A percentile compares a stretch with the other conserved stretches of the same genome.
Conservation (phyloP, 2,113 vertebrate species). For the Arothron firmamentum region DNA sequence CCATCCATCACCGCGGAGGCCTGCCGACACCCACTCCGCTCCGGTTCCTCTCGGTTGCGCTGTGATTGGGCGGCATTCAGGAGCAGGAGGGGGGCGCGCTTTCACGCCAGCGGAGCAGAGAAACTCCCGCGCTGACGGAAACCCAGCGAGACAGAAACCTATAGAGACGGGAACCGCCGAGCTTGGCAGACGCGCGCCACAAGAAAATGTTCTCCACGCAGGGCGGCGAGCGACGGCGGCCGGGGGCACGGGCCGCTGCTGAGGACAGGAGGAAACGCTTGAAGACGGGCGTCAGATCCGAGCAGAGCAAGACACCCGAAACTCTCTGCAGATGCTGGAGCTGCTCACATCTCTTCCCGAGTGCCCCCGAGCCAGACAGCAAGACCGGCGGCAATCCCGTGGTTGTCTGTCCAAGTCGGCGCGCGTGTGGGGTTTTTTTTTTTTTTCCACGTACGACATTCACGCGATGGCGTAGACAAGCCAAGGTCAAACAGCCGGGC, state of each 20-base stretch:
- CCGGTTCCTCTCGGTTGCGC: slow-evolving; percentile 61
- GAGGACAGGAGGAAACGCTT: not conserved
- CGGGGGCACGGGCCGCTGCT: not conserved
- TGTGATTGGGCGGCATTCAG: slow-evolving; percentile 51
- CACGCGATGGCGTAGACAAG: no score
- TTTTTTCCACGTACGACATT: no score
- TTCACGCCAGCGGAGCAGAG: slow-evolving; percentile 42
- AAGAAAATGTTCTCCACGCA: not conserved
- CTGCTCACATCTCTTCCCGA: no score
- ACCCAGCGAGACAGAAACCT: slow-evolving; percentile 48
- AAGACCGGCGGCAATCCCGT: no score
- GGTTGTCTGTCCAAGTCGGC: no score
- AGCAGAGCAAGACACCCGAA: no score
- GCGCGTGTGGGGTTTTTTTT: no score
- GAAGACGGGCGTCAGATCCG: no score
- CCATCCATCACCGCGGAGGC: slow-evolving; percentile 67
- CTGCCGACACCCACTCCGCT: slow-evolving; percentile 65
- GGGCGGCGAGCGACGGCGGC: no score
- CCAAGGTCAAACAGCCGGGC: no score
- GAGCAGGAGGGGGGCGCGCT: slow-evolving; percentile 29
- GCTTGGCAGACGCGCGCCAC: slow-evolving; percentile 8
- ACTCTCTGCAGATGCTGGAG: no score
- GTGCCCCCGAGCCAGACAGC: no score
- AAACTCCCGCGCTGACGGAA: slow-evolving; percentile 52
- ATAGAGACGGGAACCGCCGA: slow-evolving; percentile 47